Conservation (phyloP, 2,113 vertebrate genomes). For the Chaenogobius annularis region DNA sequence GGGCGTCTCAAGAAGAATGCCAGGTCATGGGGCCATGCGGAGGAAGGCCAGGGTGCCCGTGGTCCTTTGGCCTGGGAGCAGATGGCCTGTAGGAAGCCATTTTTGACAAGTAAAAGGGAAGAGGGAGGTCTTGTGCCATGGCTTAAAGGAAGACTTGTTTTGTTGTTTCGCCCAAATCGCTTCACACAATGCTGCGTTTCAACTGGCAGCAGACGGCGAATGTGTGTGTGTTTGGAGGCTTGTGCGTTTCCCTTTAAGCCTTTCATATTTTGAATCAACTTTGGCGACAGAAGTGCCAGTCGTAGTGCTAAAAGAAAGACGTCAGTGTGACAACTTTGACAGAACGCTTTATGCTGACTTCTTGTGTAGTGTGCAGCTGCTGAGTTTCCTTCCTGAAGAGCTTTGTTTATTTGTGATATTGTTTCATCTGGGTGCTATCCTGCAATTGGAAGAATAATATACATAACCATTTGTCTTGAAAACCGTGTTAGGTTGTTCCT, state of each 20-base stretch:
- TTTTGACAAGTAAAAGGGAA: constrained; percentile 53
- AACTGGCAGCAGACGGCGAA: constrained; percentile 63
- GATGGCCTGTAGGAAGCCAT: constrained; percentile 64
- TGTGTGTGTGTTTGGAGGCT: constrained; percentile 42
- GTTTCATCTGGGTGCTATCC: not conserved
- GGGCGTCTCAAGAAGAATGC: constrained; percentile 61
- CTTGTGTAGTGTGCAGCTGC: constrained; percentile 51
- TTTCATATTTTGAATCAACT: constrained; percentile 68
- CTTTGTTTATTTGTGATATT: constrained; percentile 28
- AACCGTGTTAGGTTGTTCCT: constrained; percentile 1
- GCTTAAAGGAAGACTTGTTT: constrained; percentile 69
- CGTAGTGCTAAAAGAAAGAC: constrained; percentile 47
- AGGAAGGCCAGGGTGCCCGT: constrained; percentile 46
- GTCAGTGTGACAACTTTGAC: constrained; percentile 60
- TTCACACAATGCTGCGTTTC: constrained; percentile 56
- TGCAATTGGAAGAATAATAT: not conserved
- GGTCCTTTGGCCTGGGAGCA: constrained; percentile 60
- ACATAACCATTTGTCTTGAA: not conserved
- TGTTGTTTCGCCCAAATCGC: constrained; percentile 51
- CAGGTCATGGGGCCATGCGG: constrained; percentile 64
- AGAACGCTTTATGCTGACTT: constrained; percentile 51
- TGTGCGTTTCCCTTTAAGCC: constrained; percentile 38
- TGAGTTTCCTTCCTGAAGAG: constrained; percentile 33
- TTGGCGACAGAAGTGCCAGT: constrained; percentile 43
- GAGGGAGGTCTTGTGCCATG: constrained; percentile 41